phyloP scores from a whole-genome alignment of 2,113 vertebrate species.

The Boleophthalmus pectinirostris region DNA sequence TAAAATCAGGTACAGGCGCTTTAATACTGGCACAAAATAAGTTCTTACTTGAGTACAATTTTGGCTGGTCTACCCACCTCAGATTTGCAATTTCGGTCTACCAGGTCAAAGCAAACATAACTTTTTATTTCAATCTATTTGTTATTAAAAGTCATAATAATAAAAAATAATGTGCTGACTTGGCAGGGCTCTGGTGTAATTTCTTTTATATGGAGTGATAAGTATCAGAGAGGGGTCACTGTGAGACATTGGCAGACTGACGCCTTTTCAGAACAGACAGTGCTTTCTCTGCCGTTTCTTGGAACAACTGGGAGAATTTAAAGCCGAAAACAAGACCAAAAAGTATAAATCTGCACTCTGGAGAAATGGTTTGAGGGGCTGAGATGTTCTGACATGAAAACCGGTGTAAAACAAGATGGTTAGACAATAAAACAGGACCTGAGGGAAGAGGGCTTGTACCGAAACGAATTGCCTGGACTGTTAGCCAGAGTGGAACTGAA shows the following conservation, averaged over 20 bases:
- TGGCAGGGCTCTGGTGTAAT: neutral
- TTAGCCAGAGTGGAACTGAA: no score
- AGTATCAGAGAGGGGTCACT: constrained; percentile 15
- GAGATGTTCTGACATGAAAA: constrained; percentile 23
- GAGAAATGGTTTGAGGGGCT: constrained; percentile 27
- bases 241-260: constrained; percentile 25
- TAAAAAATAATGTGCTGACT: neutral
- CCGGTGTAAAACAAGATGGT: constrained; percentile 7
- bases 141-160: neutral
- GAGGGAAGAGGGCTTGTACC: constrained; percentile 5
- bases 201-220: constrained; percentile 12
- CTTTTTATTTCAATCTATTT: neutral
- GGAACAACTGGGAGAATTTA: constrained; percentile 27
- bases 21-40: neutral
- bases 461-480: no score
- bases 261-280: constrained; percentile 15
- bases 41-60: neutral
- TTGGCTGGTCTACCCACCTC: neutral
- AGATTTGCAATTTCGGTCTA: neutral
- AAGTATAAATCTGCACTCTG: constrained; percentile 33
- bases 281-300: constrained; percentile 26
- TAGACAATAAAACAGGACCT: constrained; percentile 8
- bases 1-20: no score
- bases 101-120: neutral
- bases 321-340: constrained; percentile 26